phyloP scores from a whole-genome alignment of 2,113 vertebrate genomes.

The Spermophilus dauricus region DNA sequence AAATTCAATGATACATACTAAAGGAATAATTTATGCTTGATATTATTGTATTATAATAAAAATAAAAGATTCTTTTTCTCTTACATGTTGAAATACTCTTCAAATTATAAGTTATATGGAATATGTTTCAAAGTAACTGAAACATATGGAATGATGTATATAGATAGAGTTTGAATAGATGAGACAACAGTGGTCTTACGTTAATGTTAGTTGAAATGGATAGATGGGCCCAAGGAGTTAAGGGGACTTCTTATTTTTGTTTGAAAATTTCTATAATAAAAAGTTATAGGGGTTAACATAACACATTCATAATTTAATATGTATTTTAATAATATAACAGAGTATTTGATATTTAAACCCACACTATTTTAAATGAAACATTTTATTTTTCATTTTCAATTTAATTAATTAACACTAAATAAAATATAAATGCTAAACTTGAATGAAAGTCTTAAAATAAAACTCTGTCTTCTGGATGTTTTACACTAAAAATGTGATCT shows the following conservation, averaged over 20 bases:
- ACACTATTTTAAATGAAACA: neutral
- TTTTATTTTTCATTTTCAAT: neutral
- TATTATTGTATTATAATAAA: neutral
- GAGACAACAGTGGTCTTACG: neutral
- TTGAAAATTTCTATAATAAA: neutral
- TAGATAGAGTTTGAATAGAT: neutral
- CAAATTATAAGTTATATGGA: neutral
- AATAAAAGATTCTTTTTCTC: neutral
- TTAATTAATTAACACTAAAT: neutral
- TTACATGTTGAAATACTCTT: neutral
- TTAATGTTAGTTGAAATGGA: neutral
- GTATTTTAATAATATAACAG: neutral
- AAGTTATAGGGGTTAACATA: neutral
- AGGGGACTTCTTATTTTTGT: neutral
- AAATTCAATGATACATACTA: neutral
- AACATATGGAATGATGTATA: neutral
- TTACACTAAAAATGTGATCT: neutral
- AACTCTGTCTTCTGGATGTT: neutral
- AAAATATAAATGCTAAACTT: neutral
- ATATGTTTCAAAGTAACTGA: constrained; percentile 16
- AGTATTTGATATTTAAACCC: neutral
- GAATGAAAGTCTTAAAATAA: neutral
- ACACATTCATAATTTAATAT: neutral
- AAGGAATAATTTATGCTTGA: neutral
- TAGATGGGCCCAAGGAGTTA: rapidly evolving